Evolutionary conservation across 2,113 vertebrate species (phyloP), one percentile per base, ranked within the genome.

Genomic region (Paradoxurus hermaphroditus): DNA sequence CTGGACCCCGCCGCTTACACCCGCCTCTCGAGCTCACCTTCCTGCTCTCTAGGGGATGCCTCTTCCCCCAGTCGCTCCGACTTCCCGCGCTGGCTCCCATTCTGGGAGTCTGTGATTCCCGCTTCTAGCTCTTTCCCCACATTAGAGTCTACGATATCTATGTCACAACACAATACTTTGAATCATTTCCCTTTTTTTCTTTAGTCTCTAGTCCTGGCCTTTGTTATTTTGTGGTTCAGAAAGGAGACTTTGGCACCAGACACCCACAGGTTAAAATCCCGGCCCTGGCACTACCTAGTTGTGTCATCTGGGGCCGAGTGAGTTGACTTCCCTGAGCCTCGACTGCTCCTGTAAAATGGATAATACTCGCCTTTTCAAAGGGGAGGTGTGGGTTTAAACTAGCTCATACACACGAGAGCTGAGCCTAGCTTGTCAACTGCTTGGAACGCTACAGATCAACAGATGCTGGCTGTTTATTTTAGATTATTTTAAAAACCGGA

Each of bases 401-500:
- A 63, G 39, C 77, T 85, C 63, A 6, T 44, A n/a, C 77, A 51
- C 36, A 63, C 11, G 65, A 90, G 79, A 92, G 34, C 44, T 53
- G 62, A 84, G 68, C 53, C 73, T 73, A 18, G 3, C 7, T 70
- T 86, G 53, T 31, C 49, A 88, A 94, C 72, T 34, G 77, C 68
- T 95, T 75, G 53, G 23, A 92, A 82, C 31, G 31, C 19, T 27
- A 56, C 65, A 84, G 91, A 91, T 96, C 90, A 86, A 65, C 72
- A 65, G 39, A 82, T 90, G 67, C 41, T 95, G 59, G 44, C 44
- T 95, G 65, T 93, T 90, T 73, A 79, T 92, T 85, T 94, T 78
- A 94, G 93, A 56, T 91, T 56, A 36, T 75, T 95, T 91, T 16
- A 73, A 72, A 91, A 95, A 95, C 8, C n/a, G 56, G 41, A 83